Evolutionary conservation across 1,140 invertebrate species (phyloP).

Genomic region (Leptonema lineaticorne): DNA sequence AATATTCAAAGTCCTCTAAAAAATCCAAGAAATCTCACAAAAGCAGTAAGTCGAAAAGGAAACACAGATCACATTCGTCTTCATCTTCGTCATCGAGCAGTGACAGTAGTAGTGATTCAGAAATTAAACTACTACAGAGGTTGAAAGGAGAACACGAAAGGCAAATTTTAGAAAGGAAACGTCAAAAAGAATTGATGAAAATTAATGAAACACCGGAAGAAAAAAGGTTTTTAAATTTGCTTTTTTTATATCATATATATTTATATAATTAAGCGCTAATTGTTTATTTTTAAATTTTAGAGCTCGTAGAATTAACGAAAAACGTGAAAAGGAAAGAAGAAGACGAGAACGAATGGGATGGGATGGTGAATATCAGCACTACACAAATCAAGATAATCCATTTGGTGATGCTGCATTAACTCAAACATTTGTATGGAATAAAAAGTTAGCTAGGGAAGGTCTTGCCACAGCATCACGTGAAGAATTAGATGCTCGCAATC

Average conservation of each 20-base stretch:
- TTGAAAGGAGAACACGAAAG: slow-evolving; percentile 70
- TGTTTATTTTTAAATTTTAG: slow-evolving; percentile 47
- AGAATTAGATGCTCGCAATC: slow-evolving; percentile 82
- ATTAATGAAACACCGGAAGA: slow-evolving; percentile 93
- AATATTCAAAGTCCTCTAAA: background rate
- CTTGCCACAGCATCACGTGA: slow-evolving; percentile 75
- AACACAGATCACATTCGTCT: slow-evolving; percentile 33
- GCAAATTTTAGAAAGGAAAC: slow-evolving; percentile 65
- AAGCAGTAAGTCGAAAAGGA: background rate
- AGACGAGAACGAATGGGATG: slow-evolving; percentile 91
- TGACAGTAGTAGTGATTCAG: slow-evolving; percentile 55
- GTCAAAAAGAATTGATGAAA: slow-evolving; percentile 82
- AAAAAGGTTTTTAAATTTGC: slow-evolving; percentile 60
- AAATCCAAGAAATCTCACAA: background rate
- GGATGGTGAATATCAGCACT: slow-evolving; percentile 94
- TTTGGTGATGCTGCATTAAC: slow-evolving; percentile 93
- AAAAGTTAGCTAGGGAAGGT: slow-evolving; percentile 96
- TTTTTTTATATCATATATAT: background rate
- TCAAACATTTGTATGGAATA: slow-evolving; percentile 91
- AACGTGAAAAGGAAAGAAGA: slow-evolving; percentile 87
- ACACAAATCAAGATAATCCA: slow-evolving; percentile 97
- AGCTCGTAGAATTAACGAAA: slow-evolving; percentile 81
- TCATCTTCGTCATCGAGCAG: slow-evolving; percentile 40
- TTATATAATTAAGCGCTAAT: background rate
- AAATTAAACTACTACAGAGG: slow-evolving; percentile 68